Conservation (phyloP, 2,113 vertebrate species). For the Argyrosomus japonicus region DNA sequence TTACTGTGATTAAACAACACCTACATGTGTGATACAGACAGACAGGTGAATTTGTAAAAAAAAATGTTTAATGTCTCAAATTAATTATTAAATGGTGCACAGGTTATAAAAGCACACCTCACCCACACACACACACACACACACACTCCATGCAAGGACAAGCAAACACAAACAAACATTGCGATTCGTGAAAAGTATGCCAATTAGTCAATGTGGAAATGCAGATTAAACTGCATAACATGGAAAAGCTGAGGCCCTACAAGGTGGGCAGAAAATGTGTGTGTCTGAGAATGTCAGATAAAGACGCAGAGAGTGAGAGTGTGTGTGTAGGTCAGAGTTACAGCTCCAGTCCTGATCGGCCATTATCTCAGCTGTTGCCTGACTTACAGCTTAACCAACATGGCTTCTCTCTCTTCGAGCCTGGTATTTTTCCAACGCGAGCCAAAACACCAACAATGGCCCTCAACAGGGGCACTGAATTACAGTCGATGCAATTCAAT, state of each 20-base stretch:
- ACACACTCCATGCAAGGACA: not conserved
- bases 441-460: slow-evolving; percentile 21
- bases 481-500: not conserved
- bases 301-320: slow-evolving; percentile 9
- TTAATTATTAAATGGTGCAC: not conserved
- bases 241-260: not conserved
- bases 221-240: slow-evolving; percentile 56
- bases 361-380: slow-evolving; percentile 82
- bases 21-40: no score
- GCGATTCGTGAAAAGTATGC: slow-evolving; percentile 17
- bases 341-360: slow-evolving; percentile 77
- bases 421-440: slow-evolving; percentile 44
- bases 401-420: slow-evolving; percentile 68
- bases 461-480: not conserved
- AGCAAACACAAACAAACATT: not conserved
- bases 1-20: slow-evolving; percentile 4
- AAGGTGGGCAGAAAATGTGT: slow-evolving; percentile 16
- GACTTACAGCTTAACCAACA: slow-evolving; percentile 80
- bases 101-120: not conserved
- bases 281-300: slow-evolving; percentile 30
- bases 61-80: not conserved
- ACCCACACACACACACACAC: not conserved
- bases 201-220: slow-evolving; percentile 52
- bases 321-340: slow-evolving; percentile 70
- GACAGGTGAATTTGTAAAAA: slow-evolving; percentile 1